Percentiles rank a stretch among this genome's conserved stretches.
phyloP scores from a whole-genome alignment of 2,888 invertebrate genomes.

The Euphydryas editha region DNA sequence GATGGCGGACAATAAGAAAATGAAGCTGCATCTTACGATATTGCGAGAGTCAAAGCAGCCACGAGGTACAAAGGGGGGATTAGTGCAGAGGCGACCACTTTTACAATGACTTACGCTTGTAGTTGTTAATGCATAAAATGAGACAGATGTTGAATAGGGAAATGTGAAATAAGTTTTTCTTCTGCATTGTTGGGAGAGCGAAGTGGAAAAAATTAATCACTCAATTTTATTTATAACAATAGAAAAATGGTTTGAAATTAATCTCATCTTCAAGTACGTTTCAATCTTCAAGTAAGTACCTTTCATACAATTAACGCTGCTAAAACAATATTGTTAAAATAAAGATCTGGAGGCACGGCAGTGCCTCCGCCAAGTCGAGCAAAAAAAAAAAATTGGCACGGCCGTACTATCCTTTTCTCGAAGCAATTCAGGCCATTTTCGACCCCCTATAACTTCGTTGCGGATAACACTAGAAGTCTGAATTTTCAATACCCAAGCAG shows the following conservation, averaged over 20 bases:
- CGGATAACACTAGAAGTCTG: no score
- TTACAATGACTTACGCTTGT: slow-evolving; percentile 4
- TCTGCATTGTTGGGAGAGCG: not conserved
- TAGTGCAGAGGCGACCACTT: slow-evolving; percentile 14
- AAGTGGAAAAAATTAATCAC: not conserved
- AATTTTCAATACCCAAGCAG: no score
- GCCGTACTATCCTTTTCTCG: no score
- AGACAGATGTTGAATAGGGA: slow-evolving; percentile 10
- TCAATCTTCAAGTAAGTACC: no score
- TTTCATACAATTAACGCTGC: no score
- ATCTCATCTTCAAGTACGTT: no score
- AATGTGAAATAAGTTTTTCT: slow-evolving; percentile 12
- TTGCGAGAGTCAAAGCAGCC: slow-evolving; percentile 28
- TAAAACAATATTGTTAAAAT: no score
- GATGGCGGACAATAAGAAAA: slow-evolving; percentile 29
- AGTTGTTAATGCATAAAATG: slow-evolving; percentile 16
- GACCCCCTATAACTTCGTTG: no score
- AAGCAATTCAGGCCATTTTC: no score
- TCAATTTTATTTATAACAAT: slow-evolving; percentile 2
- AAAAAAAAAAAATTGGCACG: no score
- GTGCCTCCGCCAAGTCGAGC: no score
- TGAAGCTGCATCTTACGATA: slow-evolving; percentile 28
- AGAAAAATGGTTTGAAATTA: not conserved
- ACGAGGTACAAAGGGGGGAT: slow-evolving; percentile 29
- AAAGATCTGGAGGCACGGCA: no score